Base-by-base conservation (phyloP, 2,888 invertebrate species). In the Athetis lepigone region DNA sequence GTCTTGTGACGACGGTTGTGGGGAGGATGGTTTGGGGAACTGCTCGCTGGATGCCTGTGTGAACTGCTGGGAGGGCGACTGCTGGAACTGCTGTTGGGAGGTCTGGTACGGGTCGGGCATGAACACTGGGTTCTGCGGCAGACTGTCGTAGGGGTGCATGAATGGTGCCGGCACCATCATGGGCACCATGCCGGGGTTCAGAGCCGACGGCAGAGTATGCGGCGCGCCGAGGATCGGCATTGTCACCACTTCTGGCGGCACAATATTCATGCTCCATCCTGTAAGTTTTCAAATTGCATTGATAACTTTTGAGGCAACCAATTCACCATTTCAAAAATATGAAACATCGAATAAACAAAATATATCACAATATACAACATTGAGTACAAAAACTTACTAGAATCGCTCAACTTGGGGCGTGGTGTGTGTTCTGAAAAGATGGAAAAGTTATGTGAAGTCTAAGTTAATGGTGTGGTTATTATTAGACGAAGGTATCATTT, bases 251-350 rank as follows among this genome's bases (percentile, higher is more conserved):
- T 83, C 76, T 37, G 84, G 84, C 46, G 81, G 79, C 3, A 74
- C 70, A 18, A 84, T 66, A 63, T 60, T 59, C 37, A 85, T 21
- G 66, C 79, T 80, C 91, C 90, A 90, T 71, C 87, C 92, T 92
- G 91, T 77, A 92, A 91, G 42, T 43, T 50, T 54, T 55, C 19
- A 60, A 47, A 66, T 13, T 25, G 62, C n/a, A 56, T 46, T 70
- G 61, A 65, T 58, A 65, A 58, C 57, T 21, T 36, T 29, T 18
- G 45, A 42, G n/a, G 27, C 21, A 36, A 36, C 7, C 13, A 46
- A 19, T 42, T 11, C 9, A 39, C 33, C 19, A 57, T 16, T 27
- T 21, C 16, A 18, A 36, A 52, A 23, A 29, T 13, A 19, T 13
- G 2, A 25, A 40, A 45, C 33, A 7, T 21, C n/a, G 23, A 42